Evolutionary conservation across 2,113 vertebrate species (phyloP), one percentile per base, ranked within the genome.

Genomic region (Castor canadensis): DNA sequence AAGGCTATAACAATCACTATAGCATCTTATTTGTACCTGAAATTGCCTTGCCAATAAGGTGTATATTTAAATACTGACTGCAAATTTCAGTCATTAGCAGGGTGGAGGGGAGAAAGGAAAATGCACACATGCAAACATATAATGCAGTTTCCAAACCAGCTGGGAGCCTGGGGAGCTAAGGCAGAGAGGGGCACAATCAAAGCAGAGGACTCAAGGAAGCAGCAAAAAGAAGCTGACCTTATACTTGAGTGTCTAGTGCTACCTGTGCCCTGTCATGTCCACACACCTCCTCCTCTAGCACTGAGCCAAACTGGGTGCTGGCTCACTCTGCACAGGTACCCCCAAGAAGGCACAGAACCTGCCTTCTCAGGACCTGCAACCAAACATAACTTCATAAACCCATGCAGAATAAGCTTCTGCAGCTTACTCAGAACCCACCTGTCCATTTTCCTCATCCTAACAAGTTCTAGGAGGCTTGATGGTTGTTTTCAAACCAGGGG

Each of bases 161-260:
- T 73, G 56, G 56, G 64, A 40, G 64, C 17, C 35, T 35, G 5
- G 8, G 28, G 0, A 38, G n/a, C 80, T 49, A 0, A 58, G 30
- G 62, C 45, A 62, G 26, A 75, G n/a, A 9, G 38, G 47, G 26
- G 7, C 28, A 64, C 47, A 32, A 2, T 32, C 22, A 30, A 38
- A 62, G n/a, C 20, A 28, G n/a, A 35, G 17, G 35, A 32, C 35
- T 64, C 4, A 11, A 38, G 47, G 45, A 32, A 38, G 40, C 11
- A 20, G 0, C 28, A 2, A 10, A 47, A 79, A 0, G 24, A 86
- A 3, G 9, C 45, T 7, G 5, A n/a, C 40, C 69, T 26, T 1
- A 56, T 10, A 24, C 20, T 32, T 12, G 38, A 26, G 52, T 5
- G 5, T 5, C 58, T 28, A 6, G 20, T 86, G 38, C 26, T n/a